These are phyloP conservation scores for Graphium colonna DNA, from an alignment of 2,888 invertebrate species.

Conservation along the genomic window DNA sequence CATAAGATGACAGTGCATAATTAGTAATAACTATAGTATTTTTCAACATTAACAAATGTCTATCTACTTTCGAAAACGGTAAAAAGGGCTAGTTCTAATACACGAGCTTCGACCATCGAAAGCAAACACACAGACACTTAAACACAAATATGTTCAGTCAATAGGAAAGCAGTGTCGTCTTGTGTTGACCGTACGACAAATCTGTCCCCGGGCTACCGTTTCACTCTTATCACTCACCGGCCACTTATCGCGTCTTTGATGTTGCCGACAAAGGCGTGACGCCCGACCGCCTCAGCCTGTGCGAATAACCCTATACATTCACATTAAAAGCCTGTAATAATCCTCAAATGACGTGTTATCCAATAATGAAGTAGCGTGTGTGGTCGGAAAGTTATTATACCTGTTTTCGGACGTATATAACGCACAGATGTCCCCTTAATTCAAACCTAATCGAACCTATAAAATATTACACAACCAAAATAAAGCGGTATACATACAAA, in stretches of 20 bases:
- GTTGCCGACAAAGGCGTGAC: slow-evolving; percentile 74
- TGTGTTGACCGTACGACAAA: slow-evolving; percentile 74
- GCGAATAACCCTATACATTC: slow-evolving; percentile 39
- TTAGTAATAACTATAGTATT: too few relatives aligned
- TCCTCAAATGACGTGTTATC: slow-evolving; percentile 19
- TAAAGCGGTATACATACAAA: background rate
- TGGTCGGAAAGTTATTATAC: slow-evolving; percentile 20
- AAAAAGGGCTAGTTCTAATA: too few relatives aligned
- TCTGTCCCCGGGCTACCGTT: slow-evolving; percentile 68
- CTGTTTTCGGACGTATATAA: background rate
- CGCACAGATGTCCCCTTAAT: background rate
- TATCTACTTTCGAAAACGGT: too few relatives aligned
- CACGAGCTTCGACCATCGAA: background rate
- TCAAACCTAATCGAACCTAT: background rate
- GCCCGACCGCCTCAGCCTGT: slow-evolving; percentile 56
- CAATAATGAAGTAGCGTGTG: slow-evolving; percentile 1
- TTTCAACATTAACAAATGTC: too few relatives aligned
- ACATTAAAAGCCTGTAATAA: slow-evolving; percentile 37
- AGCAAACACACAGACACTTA: slow-evolving; percentile 15
- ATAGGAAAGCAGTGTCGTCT: slow-evolving; percentile 38
- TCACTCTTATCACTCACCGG: slow-evolving; percentile 56
- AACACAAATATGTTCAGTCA: slow-evolving; percentile 46
- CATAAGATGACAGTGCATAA: too few relatives aligned
- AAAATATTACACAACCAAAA: background rate
- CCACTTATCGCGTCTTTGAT: slow-evolving; percentile 66